Evolutionary conservation across 2,113 vertebrate species (phyloP), one percentile per base, ranked within the genome.

Genomic region (Martes martes): DNA sequence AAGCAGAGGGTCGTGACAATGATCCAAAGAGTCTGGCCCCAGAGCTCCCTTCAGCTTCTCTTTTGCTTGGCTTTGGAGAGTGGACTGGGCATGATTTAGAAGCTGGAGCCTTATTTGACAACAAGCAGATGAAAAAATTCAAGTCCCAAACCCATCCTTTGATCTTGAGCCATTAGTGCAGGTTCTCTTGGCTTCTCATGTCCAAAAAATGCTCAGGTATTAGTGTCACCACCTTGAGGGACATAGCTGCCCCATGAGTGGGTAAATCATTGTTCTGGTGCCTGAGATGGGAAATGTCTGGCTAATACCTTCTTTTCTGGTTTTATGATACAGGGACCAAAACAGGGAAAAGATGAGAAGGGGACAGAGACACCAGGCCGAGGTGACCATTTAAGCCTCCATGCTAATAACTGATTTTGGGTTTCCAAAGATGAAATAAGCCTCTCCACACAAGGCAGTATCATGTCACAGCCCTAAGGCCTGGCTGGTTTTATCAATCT

Each of bases 401-500:
- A n/a, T 59, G 16, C 16, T 91, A 33, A 28, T 47, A 76, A 57
- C 7, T 78, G 42, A 11, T 76, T 87, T 86, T 69, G 42, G 21
- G 79, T 92, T 90, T 97, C 61, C 85, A 93, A 57, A 95, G 91
- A 88, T 86, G 91, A 96, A 95, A 76, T 59, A 93, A 83, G 47
- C 93, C 52, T 96, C 39, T 97, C 69, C 57, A 93, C 31, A 61
- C 21, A 85, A 19, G 42, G 23, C 0, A 36, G 78, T 31, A 65
- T 45, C 24, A 86, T 67, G 50, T 98, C 96, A 98, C 79, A 98
- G 82, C 5, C 97, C 97, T 55, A 98, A 36, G 24, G 89, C 83
- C 39, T 97, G 97, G 55, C 97, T 98, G 71, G 96, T 98, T 98
- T 96, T 98, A 81, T 98, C 98, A 96, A 98, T 98, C 87, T 98